Evolutionary conservation across 2,888 invertebrate genomes (phyloP), one percentile per base, ranked within the genome.

Genomic region (Suillia variegata): DNA sequence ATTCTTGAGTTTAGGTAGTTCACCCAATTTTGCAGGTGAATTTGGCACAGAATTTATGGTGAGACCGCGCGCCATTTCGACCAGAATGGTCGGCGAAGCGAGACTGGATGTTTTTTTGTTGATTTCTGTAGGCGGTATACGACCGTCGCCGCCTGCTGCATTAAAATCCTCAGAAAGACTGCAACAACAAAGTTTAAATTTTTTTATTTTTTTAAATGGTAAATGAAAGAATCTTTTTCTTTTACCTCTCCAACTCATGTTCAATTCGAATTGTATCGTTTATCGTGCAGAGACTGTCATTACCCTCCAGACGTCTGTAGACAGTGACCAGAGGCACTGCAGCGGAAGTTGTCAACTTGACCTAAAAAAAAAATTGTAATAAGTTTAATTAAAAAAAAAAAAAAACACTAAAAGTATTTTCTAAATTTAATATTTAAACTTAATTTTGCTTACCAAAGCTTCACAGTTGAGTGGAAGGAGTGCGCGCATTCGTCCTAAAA

Each of bases 221-320:
- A n/a, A n/a, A n/a, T n/a, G n/a, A 26, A 26, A 26, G 26, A 26
- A 6, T n/a, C n/a, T n/a, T n/a, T n/a, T n/a, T n/a, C 10, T 26
- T 10, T 26, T 64, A 80, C 80, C 84, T 83, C 66, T 84, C 79
- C 60, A 84, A 77, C 62, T 87, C 86, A 67, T 84, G 84, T 71
- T 90, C 89, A 71, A 88, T 83, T 33, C 85, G 81, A 49, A 92
- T 85, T 13, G 88, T 86, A 71, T 87, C 88, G 79, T 91, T 92
- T 61, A 93, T 87, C 58, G 88, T 89, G 69, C 86, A 87, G 62
- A 91, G 82, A 31, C 86, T 84, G 70, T 87, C 86, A 66, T 86
- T 86, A 15, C 87, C 85, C 62, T 85, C 85, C 54, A 87, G 84
- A 70, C 91, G 85, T 70, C 88, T 89, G 80, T 89, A 90, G 55